Base-by-base conservation (phyloP, 1,140 invertebrate species). In the Nautilus pompilius region DNA sequence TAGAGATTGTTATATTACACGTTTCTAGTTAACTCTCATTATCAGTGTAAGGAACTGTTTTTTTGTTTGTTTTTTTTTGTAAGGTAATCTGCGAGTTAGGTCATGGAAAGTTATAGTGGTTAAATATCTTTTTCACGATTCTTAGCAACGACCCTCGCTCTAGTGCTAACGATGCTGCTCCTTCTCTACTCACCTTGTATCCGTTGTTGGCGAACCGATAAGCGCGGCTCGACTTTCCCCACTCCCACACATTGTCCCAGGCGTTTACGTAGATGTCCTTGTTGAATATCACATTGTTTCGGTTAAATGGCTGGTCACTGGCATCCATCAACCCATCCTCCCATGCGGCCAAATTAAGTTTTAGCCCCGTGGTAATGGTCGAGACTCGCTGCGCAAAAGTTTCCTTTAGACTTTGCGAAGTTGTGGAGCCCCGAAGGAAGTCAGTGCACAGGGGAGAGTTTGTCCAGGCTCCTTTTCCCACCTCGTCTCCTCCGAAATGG, bases 401-500 rank as follows among this genome's bases (percentile, higher is more conserved):
- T 34, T 67, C 59, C 59, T 73, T 77, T 0, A 73, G 30, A 5
- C 49, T 58, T 2, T 58, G 41, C 13, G 66, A 54, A 5, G 41
- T 41, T 4, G 54, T 22, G 0, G 67, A 0, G 1, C 3, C 0
- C 10, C 57, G 51, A 30, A 28, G 51, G 2, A 75, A 34, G 5
- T 59, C 17, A n/a, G 66, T 15, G 49, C 78, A 80, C 6, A 26
- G 26, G 8, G 68, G 29, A 0, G 78, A 80, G 33, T 75, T 71
- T 10, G 66, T 61, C 76, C 73, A 78, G 1, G 72, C 69, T 6
- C 65, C 69, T 0, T n/a, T 5, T 0, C 74, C 68, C 2, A 79
- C 75, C 61, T 82, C 80, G 60, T 82, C 80, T 8, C 78, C 78
- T 2, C 79, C 80, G 49, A 74, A 75, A 58, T 80, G 78, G 36